Conservation (phyloP, 2,888 invertebrate species). For the Schizotus pectinicornis region DNA sequence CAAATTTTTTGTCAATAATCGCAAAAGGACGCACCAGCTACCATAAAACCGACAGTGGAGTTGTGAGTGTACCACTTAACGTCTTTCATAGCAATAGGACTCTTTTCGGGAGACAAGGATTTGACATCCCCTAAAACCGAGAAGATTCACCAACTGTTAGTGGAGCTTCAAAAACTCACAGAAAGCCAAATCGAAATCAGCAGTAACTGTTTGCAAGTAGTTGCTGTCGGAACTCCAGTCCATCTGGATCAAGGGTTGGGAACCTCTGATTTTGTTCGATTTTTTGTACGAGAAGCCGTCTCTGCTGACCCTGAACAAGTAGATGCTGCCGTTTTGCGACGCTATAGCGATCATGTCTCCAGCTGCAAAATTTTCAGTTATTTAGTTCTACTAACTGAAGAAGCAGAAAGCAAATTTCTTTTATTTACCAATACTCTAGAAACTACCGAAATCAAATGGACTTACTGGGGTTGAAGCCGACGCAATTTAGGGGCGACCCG, state of each 20-base stretch:
- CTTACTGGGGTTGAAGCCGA: constrained; percentile 87
- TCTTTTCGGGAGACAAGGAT: constrained; percentile 83
- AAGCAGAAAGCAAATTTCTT: too few relatives aligned
- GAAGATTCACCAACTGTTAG: background rate
- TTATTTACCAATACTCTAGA: too few relatives aligned
- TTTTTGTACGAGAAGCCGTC: constrained; percentile 91
- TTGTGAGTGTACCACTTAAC: constrained; percentile 89
- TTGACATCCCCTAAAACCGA: constrained; percentile 82
- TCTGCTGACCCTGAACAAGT: constrained; percentile 82
- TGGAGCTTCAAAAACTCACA: constrained; percentile 65
- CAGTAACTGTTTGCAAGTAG: constrained; percentile 86
- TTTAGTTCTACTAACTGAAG: background rate
- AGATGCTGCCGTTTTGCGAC: constrained; percentile 86
- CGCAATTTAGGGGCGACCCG: constrained; percentile 84
- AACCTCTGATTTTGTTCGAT: constrained; percentile 85
- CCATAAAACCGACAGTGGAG: constrained; percentile 85
- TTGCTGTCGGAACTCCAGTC: constrained; percentile 93
- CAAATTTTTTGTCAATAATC: background rate
- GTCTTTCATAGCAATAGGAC: constrained; percentile 88
- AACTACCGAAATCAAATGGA: too few relatives aligned
- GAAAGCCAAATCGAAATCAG: constrained; percentile 87
- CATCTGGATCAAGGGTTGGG: constrained; percentile 82
- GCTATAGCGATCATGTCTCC: constrained; percentile 89
- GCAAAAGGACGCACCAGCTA: constrained; percentile 68
- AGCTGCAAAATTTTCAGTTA: constrained; percentile 61